Base-by-base conservation (phyloP, 2,797 vertebrate species). In the Danionella dracula region DNA sequence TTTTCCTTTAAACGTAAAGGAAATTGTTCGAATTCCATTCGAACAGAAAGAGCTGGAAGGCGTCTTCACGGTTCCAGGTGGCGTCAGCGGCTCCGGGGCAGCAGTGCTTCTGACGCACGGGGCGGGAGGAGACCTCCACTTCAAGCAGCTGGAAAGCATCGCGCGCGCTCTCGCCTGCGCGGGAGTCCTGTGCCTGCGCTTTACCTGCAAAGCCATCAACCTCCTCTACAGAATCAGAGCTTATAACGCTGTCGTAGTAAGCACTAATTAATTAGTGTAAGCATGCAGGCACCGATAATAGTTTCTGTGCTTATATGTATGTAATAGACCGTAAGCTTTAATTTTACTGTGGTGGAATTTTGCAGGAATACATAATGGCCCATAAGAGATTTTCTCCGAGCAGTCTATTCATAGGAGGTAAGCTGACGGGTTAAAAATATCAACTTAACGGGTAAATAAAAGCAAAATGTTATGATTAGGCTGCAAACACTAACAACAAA, bases 111-210 rank as follows among this genome's bases (percentile, higher is more conserved):
- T 97, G 44, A 95, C 93, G 6, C 95, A 97, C 23, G 95, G 94
- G 49, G 94, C 94, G 1, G 93, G 93, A 10, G 95, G 94, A 79
- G 93, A 96, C 77, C 94, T 95, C 93, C 92, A 94, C 85, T 87
- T 89, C 73, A 90, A 68, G 72, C 92, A 92, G 1, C 80, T 98
- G 44, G 84, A 90, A 20, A 93, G 89, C 71, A 72, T 96, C 74
- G 87, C 93, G 44, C 81, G 64, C 2, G 79, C 50, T 27, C 78
- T 93, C 54, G 90, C 87, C 10, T 76, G 87, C 4, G 73, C 56
- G 4, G 92, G 93, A 1, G 55, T 92, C 72, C 71, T 94, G 8
- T 93, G 91, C 68, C 84, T 97, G 49, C 84, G 96, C 1, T 97
- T 98, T 76, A 97, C 95, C 7, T 98, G 95, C 71, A 97, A 92